Evolutionary conservation across 2,888 invertebrate genomes (phyloP).

Genomic region (Eubasilissa splendida): DNA sequence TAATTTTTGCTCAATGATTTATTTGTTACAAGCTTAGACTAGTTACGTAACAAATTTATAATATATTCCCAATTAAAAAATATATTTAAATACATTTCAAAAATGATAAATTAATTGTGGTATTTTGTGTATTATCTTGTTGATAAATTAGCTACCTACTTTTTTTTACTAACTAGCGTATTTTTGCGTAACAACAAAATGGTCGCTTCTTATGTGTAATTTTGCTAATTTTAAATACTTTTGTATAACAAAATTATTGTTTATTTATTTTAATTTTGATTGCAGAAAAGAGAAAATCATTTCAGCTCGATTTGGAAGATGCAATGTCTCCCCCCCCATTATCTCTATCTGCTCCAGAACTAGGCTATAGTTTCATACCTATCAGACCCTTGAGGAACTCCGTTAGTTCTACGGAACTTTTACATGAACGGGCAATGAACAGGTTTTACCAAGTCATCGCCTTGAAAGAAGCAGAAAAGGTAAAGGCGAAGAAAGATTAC

Average conservation of each 20-base stretch:
- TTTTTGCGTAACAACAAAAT: too few relatives aligned
- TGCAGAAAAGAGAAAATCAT: conserved; percentile 73
- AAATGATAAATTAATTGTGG: too few relatives aligned
- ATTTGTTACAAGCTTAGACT: too few relatives aligned
- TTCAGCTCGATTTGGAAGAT: conserved; percentile 78
- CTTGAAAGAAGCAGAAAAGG: conserved; percentile 79
- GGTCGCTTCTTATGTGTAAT: too few relatives aligned
- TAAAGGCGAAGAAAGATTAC: conserved; percentile 62
- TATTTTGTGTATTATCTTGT: too few relatives aligned
- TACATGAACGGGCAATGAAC: conserved; percentile 88
- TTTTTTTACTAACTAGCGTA: too few relatives aligned
- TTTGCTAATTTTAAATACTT: background rate
- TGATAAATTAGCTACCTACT: too few relatives aligned
- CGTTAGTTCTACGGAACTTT: conserved; percentile 86
- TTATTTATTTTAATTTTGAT: background rate
- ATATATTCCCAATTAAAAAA: too few relatives aligned
- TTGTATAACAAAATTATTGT: too few relatives aligned
- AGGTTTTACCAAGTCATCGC: conserved; percentile 85
- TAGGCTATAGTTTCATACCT: conserved; percentile 73
- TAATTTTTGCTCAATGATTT: too few relatives aligned
- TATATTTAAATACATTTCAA: too few relatives aligned
- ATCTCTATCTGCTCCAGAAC: conserved; percentile 86
- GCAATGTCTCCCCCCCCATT: conserved; percentile 83
- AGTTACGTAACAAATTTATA: too few relatives aligned
- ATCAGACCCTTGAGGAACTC: conserved; percentile 79